Evolutionary conservation across 2,888 invertebrate species (phyloP).

Genomic region (Lissocephala sabroskyi): DNA sequence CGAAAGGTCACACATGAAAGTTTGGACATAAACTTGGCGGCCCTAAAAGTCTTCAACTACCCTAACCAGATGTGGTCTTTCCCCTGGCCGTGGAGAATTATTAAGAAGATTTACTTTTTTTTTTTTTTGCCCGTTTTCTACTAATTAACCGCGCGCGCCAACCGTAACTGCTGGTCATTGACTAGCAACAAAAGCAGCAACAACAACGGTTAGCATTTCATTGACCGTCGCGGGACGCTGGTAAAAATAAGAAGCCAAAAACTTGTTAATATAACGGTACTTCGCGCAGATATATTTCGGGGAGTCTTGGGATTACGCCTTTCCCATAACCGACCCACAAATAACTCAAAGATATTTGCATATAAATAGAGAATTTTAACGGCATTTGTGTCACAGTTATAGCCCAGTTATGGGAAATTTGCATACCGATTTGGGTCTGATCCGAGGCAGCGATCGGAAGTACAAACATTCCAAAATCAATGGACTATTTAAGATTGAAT

Average conservation of each 20-base stretch:
- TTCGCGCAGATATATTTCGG: background rate
- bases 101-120: constrained; percentile 18
- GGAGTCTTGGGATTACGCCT: no score
- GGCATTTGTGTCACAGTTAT: background rate
- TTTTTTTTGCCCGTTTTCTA: constrained; percentile 13
- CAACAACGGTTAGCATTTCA: constrained; percentile 6
- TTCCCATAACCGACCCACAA: background rate
- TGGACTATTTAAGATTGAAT: no score
- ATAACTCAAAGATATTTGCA: background rate
- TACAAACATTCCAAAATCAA: background rate
- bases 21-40: no score
- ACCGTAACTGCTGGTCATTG: constrained; percentile 46
- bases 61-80: no score
- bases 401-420: background rate
- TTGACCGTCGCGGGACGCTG: background rate
- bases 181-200: constrained; percentile 25
- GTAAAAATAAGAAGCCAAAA: constrained; percentile 39
- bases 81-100: no score
- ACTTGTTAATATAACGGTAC: constrained; percentile 49
- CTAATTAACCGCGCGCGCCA: constrained; percentile 45
- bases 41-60: no score
- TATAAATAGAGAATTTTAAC: background rate
- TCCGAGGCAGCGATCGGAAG: background rate
- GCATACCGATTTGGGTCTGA: background rate
- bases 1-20: no score